Evolutionary conservation across 2,113 vertebrate species (phyloP), one percentile per base, ranked within the genome.

Genomic region (Carassius auratus): DNA sequence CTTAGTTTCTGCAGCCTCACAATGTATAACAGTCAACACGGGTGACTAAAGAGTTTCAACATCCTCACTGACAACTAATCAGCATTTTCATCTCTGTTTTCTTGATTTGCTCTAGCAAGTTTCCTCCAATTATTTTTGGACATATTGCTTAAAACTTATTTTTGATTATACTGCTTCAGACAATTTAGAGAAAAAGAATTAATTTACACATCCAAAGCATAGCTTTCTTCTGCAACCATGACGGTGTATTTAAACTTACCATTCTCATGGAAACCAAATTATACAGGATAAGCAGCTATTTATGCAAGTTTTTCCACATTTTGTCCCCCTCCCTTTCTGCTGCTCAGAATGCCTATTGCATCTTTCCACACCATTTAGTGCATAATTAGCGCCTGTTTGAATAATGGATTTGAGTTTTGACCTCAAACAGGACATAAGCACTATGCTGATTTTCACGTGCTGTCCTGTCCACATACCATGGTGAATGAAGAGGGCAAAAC

Each of bases 301-400:
- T 92, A 82, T 92, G 93, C 92, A 88, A 69, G 5, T 93, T 94
- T 94, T 95, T 95, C 95, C 95, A 95, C 95, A 92, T 94, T 95
- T 94, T 79, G 88, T 91, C 93, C 87, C 85, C 92, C 88, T 89
- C 48, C 83, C 90, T 91, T 87, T 42, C 78, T 76, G 81, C 80
- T 85, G 45, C 57, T 84, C 68, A 86, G 89, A 93, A 91, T 91
- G 91, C 92, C 90, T 90, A 87, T 83, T 90, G 92, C 89, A 92
- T 93, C 93, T 93, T 95, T 95, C 95, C 94, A 94, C 94, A 93
- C 93, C 92, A 94, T 95, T 95, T 93, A 92, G 88, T 91, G 91
- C 86, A 91, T 95, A 93, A 94, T 93, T 93, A 91, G 91, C 87
- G 91, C 86, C 86, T 87, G 88, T 92, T 93, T 95, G 92, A 91